Conservation (phyloP, 2,888 invertebrate genomes). For the Mycalesis mineus region DNA sequence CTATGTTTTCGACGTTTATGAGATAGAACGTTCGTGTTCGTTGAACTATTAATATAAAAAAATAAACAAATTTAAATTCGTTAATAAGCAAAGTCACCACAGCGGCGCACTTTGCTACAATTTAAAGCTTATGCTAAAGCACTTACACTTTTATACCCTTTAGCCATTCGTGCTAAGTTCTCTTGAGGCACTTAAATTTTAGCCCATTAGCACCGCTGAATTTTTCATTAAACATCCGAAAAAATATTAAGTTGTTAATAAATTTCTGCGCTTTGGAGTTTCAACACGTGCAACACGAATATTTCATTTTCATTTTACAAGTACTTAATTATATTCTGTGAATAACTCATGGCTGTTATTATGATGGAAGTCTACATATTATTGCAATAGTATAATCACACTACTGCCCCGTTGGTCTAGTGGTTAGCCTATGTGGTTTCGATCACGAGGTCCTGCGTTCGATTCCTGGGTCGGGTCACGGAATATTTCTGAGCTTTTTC, state of each 20-base stretch:
- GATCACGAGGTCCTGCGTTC: too few relatives aligned
- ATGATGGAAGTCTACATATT: not conserved
- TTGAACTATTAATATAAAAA: too few relatives aligned
- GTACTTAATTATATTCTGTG: not conserved
- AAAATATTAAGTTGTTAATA: not conserved
- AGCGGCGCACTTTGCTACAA: conserved; percentile 1
- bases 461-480: too few relatives aligned
- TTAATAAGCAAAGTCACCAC: not conserved
- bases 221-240: conserved; percentile 2
- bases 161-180: conserved; percentile 2
- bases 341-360: not conserved
- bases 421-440: too few relatives aligned
- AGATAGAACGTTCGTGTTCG: too few relatives aligned
- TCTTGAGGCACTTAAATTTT: conserved; percentile 3
- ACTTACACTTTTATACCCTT: conserved; percentile 5
- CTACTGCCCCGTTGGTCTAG: too few relatives aligned
- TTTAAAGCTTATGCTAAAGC: not conserved
- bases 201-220: conserved; percentile 2
- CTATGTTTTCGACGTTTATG: too few relatives aligned
- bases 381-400: too few relatives aligned
- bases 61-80: not conserved
- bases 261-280: not conserved
- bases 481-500: too few relatives aligned
- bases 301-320: not conserved
- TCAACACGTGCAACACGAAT: not conserved